Conservation (phyloP, 2,797 vertebrate species). For the Toxotes lorentzi region DNA sequence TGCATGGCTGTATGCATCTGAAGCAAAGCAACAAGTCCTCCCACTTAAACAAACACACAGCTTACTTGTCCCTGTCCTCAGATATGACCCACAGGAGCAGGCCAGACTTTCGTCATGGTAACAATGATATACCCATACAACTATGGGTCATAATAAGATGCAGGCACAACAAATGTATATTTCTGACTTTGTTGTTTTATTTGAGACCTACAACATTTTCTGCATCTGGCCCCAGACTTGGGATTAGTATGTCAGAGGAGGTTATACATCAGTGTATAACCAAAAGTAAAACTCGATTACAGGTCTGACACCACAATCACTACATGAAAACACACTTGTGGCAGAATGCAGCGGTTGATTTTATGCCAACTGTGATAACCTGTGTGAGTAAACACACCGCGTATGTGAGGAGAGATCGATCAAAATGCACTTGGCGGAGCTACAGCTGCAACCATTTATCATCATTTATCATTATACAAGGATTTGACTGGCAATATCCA, state of each 20-base stretch:
- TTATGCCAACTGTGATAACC: constrained; percentile 18
- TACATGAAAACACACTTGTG: not conserved
- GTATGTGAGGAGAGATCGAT: constrained; percentile 25
- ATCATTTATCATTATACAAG: constrained; percentile 46
- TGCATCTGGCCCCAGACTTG: not conserved
- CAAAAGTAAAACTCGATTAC: not conserved
- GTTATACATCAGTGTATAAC: not conserved
- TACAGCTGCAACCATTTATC: constrained; percentile 44
- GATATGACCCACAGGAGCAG: no score
- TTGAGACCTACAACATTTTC: not conserved
- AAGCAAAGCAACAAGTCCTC: no score
- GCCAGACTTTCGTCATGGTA: no score
- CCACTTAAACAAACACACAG: no score
- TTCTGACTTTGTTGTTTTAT: not conserved
- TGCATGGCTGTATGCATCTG: no score
- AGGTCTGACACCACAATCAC: not conserved
- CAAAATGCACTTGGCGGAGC: constrained; percentile 31
- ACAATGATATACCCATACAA: no score
- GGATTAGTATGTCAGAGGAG: not conserved
- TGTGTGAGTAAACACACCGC: constrained; percentile 8
- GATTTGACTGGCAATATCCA: constrained; percentile 40
- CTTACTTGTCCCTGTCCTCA: no score
- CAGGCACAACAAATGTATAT: not conserved
- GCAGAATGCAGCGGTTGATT: not conserved
- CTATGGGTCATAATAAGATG: no score